Conservation (phyloP, 2,888 invertebrate genomes). For the Chloromyia formosa region DNA sequence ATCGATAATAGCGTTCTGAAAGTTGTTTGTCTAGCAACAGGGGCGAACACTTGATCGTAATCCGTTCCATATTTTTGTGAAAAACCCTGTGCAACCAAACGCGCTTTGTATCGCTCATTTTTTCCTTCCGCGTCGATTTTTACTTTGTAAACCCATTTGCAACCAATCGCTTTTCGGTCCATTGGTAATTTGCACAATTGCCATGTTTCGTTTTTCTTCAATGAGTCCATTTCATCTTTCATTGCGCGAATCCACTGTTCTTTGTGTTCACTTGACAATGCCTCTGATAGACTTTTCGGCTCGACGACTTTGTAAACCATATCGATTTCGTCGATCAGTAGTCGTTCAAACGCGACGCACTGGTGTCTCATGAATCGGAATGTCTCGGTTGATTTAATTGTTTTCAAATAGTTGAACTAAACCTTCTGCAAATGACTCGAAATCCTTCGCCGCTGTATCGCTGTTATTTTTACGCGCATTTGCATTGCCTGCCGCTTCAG, state of each 20-base stretch:
- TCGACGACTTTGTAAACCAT: constrained; percentile 3
- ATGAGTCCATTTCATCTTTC: neutral
- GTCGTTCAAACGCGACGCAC: neutral
- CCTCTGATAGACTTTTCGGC: constrained; percentile 14
- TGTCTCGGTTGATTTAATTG: too few relatives aligned
- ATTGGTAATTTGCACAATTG: neutral
- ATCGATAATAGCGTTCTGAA: neutral
- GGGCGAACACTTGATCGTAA: too few relatives aligned
- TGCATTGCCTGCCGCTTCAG: neutral
- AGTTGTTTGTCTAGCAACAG: neutral
- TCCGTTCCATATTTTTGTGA: too few relatives aligned
- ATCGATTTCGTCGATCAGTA: neutral
- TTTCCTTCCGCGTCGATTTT: too few relatives aligned
- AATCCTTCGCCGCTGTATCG: neutral
- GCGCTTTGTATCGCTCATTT: too few relatives aligned
- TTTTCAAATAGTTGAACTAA: neutral
- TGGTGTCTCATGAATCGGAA: neutral
- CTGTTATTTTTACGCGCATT: neutral
- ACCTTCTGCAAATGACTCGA: neutral
- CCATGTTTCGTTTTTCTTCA: neutral
- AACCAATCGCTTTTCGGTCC: neutral
- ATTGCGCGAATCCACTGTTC: neutral
- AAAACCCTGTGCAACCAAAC: too few relatives aligned
- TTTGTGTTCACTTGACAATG: constrained; percentile 6
- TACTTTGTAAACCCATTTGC: neutral